Conservation (phyloP, 2,888 invertebrate species). For the Volucella bombylans region DNA sequence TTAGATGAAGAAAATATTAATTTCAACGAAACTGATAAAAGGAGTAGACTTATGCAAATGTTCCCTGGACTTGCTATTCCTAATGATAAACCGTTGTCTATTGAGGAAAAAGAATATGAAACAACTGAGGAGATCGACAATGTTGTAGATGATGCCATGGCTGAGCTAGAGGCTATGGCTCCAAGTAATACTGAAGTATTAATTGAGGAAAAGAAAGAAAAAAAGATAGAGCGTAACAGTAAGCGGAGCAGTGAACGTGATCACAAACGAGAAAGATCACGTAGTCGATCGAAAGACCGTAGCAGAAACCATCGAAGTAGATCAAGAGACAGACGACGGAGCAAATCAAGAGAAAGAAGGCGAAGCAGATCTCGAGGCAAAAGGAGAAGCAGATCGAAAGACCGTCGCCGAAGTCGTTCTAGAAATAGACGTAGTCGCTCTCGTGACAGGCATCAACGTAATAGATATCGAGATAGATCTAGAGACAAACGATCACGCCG, state of each 20-base stretch:
- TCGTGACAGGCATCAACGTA: conserved; percentile 52
- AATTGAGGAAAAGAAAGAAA: conserved; percentile 73
- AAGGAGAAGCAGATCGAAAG: conserved; percentile 74
- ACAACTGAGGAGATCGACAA: conserved; percentile 80
- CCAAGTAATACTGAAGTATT: conserved; percentile 84
- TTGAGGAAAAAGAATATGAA: conserved; percentile 81
- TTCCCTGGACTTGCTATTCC: conserved; percentile 92
- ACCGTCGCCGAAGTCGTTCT: conserved; percentile 76
- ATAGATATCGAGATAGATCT: conserved; percentile 60
- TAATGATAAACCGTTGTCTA: conserved; percentile 86
- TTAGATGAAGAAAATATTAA: conserved; percentile 59
- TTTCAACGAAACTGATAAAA: conserved; percentile 78
- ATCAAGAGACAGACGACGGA: conserved; percentile 78
- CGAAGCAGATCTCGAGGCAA: conserved; percentile 76
- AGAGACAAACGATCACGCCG: conserved; percentile 77
- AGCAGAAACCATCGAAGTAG: conserved; percentile 35
- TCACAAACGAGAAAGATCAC: conserved; percentile 74
- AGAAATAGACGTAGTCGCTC: conserved; percentile 77
- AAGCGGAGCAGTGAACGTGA: conserved; percentile 63
- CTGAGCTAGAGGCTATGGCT: conserved; percentile 92
- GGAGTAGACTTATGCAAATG: conserved; percentile 86
- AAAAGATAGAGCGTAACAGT: conserved; percentile 75
- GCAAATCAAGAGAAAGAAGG: conserved; percentile 75
- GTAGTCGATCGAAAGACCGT: conserved; percentile 69
- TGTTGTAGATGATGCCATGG: conserved; percentile 90